A percentile compares a stretch with the other conserved stretches of the same genome.
Conservation (phyloP, 2,797 vertebrate species). For the Hozukius guyotensis region DNA sequence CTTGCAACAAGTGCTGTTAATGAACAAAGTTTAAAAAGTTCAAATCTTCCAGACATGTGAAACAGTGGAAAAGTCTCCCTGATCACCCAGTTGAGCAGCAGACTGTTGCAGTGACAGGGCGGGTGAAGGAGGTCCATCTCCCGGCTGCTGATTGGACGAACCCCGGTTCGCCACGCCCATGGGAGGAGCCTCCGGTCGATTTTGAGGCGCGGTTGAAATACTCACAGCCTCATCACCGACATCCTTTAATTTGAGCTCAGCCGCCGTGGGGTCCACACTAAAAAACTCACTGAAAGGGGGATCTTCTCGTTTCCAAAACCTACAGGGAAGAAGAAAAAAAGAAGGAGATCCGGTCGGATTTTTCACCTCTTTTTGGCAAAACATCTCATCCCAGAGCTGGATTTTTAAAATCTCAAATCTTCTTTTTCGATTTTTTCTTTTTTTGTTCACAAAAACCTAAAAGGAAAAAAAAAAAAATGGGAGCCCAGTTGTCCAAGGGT, state of each 20-base stretch:
- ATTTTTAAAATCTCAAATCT: constrained; percentile 71
- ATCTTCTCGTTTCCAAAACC: constrained; percentile 30
- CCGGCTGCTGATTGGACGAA: constrained; percentile 65
- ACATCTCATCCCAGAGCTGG: constrained; percentile 59
- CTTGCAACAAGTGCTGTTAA: constrained; percentile 7
- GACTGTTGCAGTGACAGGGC: constrained; percentile 37
- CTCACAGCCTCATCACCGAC: constrained; percentile 67
- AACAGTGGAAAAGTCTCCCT: constrained; percentile 4
- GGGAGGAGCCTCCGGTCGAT: constrained; percentile 76
- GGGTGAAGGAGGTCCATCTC: constrained; percentile 36
- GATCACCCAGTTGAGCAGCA: constrained; percentile 6
- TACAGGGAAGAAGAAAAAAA: neutral
- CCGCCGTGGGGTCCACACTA: constrained; percentile 56
- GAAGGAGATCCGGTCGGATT: constrained; percentile 61
- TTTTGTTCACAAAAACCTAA: constrained; percentile 50
- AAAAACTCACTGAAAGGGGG: constrained; percentile 24
- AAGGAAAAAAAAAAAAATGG: constrained; percentile 85
- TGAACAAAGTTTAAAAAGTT: constrained; percentile 6
- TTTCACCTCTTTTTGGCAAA: constrained; percentile 43
- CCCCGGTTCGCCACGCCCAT: constrained; percentile 61
- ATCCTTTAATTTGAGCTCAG: constrained; percentile 79
- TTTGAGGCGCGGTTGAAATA: constrained; percentile 82
- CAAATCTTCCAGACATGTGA: constrained; percentile 4
- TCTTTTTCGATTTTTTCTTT: constrained; percentile 68
- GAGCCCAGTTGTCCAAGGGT: constrained; percentile 91